Conservation (phyloP, 2,113 vertebrate species). For the Aspiorhynchus laticeps region DNA sequence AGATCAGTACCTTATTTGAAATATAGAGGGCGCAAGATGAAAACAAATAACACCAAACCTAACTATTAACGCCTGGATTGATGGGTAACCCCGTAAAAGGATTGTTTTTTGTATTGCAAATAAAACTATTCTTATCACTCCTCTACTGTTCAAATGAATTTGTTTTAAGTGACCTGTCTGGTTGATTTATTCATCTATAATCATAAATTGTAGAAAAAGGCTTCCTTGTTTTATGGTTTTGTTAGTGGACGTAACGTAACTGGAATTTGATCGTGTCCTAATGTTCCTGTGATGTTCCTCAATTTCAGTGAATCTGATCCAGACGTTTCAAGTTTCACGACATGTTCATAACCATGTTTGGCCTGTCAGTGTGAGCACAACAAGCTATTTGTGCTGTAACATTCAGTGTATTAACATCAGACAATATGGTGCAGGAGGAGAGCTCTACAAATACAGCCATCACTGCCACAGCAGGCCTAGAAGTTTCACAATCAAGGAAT, state of each 20-base stretch:
- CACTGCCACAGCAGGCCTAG: neutral
- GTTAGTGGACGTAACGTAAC: neutral
- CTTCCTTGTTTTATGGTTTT: neutral
- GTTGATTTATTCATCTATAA: neutral
- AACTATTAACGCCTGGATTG: neutral
- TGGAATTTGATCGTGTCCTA: neutral
- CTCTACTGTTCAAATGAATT: neutral
- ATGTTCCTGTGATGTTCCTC: neutral
- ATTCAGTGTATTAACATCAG: neutral
- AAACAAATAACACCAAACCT: slow-evolving; percentile 1
- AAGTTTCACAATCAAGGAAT: neutral
- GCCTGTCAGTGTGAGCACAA: neutral
- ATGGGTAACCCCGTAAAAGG: neutral
- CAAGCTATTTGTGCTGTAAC: neutral
- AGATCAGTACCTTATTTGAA: neutral
- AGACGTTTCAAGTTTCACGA: slow-evolving; percentile 11
- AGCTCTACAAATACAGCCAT: neutral
- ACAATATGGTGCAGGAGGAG: neutral
- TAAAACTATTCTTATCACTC: neutral
- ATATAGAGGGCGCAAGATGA: slow-evolving; percentile 33
- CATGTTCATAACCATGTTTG: neutral
- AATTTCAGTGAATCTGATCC: neutral
- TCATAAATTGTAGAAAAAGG: neutral
- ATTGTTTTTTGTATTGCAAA: neutral
- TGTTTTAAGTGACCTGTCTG: neutral